Evolutionary conservation across 1,140 invertebrate species (phyloP).

Genomic region (Diorhabda elongata): DNA sequence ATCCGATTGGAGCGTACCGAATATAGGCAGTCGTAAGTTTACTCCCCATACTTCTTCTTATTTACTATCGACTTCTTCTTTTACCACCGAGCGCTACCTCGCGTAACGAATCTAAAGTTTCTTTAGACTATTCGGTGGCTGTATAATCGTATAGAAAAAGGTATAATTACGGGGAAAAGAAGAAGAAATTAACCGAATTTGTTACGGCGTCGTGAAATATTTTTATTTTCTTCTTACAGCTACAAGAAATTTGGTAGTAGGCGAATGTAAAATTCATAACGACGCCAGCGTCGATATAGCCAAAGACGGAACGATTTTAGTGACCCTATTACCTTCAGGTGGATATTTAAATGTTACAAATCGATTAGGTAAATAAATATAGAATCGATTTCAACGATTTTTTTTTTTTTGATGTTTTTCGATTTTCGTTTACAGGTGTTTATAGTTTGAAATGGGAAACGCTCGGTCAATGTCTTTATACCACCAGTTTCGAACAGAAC

Average conservation of each 20-base stretch:
- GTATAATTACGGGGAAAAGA: too few relatives aligned
- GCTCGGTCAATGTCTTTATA: slow-evolving; percentile 72
- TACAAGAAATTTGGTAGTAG: slow-evolving; percentile 72
- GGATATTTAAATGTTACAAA: slow-evolving; percentile 58
- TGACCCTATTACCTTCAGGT: slow-evolving; percentile 65
- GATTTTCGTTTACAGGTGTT: slow-evolving; percentile 55
- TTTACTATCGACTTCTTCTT: too few relatives aligned
- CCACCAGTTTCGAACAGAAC: slow-evolving; percentile 69
- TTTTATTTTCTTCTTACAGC: slow-evolving; percentile 50
- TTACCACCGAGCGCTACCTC: too few relatives aligned
- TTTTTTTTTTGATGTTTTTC: not conserved
- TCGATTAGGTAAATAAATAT: slow-evolving; percentile 56
- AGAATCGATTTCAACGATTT: not conserved
- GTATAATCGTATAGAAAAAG: too few relatives aligned
- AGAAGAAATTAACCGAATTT: too few relatives aligned
- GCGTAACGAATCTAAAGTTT: too few relatives aligned
- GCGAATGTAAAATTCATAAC: slow-evolving; percentile 80
- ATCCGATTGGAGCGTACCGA: slow-evolving; percentile 63
- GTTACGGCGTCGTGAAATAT: too few relatives aligned
- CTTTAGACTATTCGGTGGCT: too few relatives aligned
- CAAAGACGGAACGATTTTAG: slow-evolving; percentile 71
- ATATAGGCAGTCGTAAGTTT: slow-evolving; percentile 67
- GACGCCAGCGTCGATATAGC: slow-evolving; percentile 84
- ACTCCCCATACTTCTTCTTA: not conserved
- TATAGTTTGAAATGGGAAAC: slow-evolving; percentile 72